phyloP scores from a whole-genome alignment of 2,888 invertebrate genomes.

The Malthinus flaveolus region DNA sequence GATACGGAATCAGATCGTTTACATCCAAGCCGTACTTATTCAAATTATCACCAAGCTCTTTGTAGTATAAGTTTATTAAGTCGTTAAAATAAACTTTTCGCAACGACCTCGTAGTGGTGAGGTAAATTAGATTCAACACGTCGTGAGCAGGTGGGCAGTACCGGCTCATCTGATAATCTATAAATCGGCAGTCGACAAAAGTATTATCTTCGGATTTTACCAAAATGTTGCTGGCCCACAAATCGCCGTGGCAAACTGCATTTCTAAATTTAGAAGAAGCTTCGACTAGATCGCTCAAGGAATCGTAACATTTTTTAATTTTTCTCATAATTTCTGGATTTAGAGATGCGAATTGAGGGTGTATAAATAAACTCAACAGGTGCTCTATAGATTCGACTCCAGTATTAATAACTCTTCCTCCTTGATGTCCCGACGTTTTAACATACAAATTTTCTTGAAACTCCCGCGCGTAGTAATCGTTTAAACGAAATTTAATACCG shows the following conservation, averaged over 20 bases:
- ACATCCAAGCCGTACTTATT: conserved; percentile 36
- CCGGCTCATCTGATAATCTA: conserved; percentile 51
- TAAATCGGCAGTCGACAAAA: conserved; percentile 44
- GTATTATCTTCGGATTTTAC: conserved; percentile 19
- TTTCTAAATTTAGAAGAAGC: conserved; percentile 50
- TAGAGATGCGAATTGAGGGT: neutral
- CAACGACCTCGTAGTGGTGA: conserved; percentile 44
- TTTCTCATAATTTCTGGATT: neutral
- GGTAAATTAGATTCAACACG: conserved; percentile 53
- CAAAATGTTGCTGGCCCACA: conserved; percentile 44
- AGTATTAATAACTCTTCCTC: neutral
- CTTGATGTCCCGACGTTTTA: neutral
- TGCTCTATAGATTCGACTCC: neutral
- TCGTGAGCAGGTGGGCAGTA: conserved; percentile 71
- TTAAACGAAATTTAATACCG: neutral
- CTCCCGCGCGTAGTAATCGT: neutral
- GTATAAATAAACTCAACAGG: neutral
- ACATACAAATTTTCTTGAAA: neutral
- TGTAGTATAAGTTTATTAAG: conserved; percentile 46
- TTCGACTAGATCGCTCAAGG: conserved; percentile 34
- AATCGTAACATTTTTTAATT: conserved; percentile 5
- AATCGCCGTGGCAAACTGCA: conserved; percentile 48
- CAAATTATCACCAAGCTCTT: conserved; percentile 41
- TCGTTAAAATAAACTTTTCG: conserved; percentile 40
- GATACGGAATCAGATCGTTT: conserved; percentile 38